Conservation (phyloP, 2,888 invertebrate genomes). For the Amphipyra berbera region DNA sequence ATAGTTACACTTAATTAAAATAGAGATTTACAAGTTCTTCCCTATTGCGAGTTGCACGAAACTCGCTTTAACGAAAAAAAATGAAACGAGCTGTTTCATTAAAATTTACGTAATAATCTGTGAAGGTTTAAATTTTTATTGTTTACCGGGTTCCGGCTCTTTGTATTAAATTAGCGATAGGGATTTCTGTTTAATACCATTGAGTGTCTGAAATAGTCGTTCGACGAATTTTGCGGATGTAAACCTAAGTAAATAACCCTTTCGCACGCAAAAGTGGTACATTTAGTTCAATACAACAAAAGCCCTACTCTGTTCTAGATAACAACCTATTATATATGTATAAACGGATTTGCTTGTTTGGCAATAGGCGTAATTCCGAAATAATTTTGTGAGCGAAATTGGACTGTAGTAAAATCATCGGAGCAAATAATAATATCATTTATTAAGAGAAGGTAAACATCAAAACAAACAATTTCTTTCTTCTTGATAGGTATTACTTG, state of each 20-base stretch:
- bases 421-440: not conserved
- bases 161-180: constrained; percentile 9
- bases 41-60: constrained; percentile 29
- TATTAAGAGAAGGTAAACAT: constrained; percentile 1
- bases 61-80: constrained; percentile 20
- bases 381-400: constrained; percentile 1
- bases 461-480: constrained; percentile 3
- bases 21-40: constrained; percentile 35
- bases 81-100: constrained; percentile 32
- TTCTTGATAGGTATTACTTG: not conserved
- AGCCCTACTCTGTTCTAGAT: not conserved
- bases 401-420: no score
- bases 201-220: constrained; percentile 6
- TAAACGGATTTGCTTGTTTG: constrained; percentile 1
- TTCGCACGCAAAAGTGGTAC: not conserved
- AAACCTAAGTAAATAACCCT: constrained; percentile 29
- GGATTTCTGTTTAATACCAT: constrained; percentile 1
- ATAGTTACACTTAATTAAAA: constrained; percentile 55
- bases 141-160: not conserved
- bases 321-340: constrained; percentile 4
- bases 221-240: not conserved
- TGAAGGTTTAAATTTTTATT: constrained; percentile 7
- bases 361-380: not conserved
- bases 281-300: not conserved
- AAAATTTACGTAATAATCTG: constrained; percentile 30